A percentile compares a stretch with the other conserved stretches of the same genome.
These are phyloP conservation scores for Chlorodrepanis virens DNA, from an alignment of 2,113 vertebrate species.

Conservation along the genomic window DNA sequence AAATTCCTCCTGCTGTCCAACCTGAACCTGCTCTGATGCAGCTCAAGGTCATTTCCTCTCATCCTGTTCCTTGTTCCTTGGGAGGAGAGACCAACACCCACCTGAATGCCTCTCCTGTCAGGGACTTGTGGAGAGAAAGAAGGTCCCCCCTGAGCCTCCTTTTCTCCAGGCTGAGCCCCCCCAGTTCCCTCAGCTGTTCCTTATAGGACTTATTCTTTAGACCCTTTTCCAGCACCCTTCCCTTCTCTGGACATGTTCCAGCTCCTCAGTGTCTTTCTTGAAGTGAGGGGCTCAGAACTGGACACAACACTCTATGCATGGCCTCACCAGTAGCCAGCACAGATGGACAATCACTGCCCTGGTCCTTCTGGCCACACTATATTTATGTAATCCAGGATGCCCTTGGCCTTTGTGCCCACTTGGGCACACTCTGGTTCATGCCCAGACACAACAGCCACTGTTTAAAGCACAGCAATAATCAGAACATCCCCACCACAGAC, in stretches of 20 bases:
- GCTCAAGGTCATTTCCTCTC: background rate
- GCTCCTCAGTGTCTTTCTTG: background rate
- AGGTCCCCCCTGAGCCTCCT: background rate
- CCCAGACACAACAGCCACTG: background rate
- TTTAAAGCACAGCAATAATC: background rate
- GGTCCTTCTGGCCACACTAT: background rate
- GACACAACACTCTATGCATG: accelerated
- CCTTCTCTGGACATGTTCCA: background rate
- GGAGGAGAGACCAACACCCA: background rate
- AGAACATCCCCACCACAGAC: accelerated
- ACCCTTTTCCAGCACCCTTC: background rate
- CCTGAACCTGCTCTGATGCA: background rate
- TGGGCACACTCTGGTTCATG: background rate
- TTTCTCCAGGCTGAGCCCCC: background rate
- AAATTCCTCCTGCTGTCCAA: background rate
- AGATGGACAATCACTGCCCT: background rate
- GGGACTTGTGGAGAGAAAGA: background rate
- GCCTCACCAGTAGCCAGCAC: background rate
- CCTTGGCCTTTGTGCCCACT: background rate
- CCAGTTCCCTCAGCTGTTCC: background rate
- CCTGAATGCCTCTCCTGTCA: background rate
- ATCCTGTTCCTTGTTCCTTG: background rate
- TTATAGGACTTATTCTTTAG: background rate
- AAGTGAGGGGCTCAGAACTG: background rate
- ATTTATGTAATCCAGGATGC: background rate